Percentiles rank a stretch among this genome's conserved stretches.
phyloP scores from a whole-genome alignment of 2,888 invertebrate species.

The Drosophila maculinotata region DNA sequence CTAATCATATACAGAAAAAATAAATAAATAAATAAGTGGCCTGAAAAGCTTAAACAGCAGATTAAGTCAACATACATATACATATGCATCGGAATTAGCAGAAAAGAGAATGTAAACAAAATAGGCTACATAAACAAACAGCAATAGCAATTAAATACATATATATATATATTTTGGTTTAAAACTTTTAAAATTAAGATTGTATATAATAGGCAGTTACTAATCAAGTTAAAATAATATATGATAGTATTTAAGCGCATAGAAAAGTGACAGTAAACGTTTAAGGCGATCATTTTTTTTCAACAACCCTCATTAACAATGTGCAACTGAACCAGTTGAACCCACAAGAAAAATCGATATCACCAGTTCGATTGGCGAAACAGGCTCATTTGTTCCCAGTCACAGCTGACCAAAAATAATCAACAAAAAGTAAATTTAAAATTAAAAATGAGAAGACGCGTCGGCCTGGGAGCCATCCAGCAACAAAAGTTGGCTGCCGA shows the following conservation, averaged over 20 bases:
- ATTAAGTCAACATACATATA: neutral
- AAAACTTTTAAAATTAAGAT: no score
- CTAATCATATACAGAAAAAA: neutral
- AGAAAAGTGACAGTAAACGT: no score
- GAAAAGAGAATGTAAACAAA: slow-evolving; percentile 6
- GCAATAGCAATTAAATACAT: no score
- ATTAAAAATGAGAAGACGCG: slow-evolving; percentile 92
- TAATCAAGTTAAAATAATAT: no score
- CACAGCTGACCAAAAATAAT: slow-evolving; percentile 26
- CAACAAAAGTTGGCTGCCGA: slow-evolving; percentile 94
- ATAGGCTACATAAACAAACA: neutral
- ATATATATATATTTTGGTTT: no score
- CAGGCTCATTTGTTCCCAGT: neutral
- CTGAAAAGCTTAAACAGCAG: neutral
- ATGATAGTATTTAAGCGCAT: no score
- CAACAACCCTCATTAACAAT: no score
- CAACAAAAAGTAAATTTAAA: slow-evolving; percentile 7
- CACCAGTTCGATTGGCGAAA: slow-evolving; percentile 18
- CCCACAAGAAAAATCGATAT: neutral
- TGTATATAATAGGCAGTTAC: no score
- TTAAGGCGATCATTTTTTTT: no score
- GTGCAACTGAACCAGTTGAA: slow-evolving; percentile 9
- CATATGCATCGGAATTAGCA: neutral
- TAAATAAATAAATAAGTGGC: no score
- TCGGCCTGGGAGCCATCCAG: slow-evolving; percentile 95